phyloP scores from a whole-genome alignment of 1,140 invertebrate genomes.

The Sinella curviseta region DNA sequence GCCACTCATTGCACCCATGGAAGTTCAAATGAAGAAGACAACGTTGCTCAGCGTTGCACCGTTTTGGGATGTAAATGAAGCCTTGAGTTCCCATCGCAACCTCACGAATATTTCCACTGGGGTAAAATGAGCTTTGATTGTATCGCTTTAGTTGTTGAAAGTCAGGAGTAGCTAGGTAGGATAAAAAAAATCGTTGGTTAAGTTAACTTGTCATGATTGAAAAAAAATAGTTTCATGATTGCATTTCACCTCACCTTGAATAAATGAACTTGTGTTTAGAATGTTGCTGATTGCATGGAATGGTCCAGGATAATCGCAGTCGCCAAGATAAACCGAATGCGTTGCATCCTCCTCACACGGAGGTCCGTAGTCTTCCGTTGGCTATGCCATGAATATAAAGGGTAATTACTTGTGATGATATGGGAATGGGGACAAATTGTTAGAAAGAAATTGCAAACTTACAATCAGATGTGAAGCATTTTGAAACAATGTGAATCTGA shows the following conservation, averaged over 20 bases:
- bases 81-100: constrained; percentile 36
- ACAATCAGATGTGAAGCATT: constrained; percentile 42
- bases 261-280: background rate
- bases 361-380: constrained; percentile 34
- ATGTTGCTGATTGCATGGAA: constrained; percentile 23
- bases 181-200: background rate
- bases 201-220: too few relatives aligned
- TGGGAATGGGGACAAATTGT: background rate
- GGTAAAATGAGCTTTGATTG: constrained; percentile 41
- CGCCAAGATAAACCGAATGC: constrained; percentile 34
- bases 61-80: constrained; percentile 40
- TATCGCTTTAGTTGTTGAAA: constrained; percentile 21
- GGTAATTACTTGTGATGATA: background rate
- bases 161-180: background rate
- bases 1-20: constrained; percentile 45
- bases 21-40: constrained; percentile 43
- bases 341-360: constrained; percentile 35
- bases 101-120: constrained; percentile 13
- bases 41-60: constrained; percentile 2
- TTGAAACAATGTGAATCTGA: constrained; percentile 17
- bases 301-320: constrained; percentile 37
- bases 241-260: background rate
- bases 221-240: background rate
- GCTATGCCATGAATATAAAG: constrained; percentile 27
- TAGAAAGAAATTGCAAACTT: constrained; percentile 17